Evolutionary conservation across 2,113 vertebrate species (phyloP), one percentile per base, ranked within the genome.

Genomic region (Cranoglanis bouderius): DNA sequence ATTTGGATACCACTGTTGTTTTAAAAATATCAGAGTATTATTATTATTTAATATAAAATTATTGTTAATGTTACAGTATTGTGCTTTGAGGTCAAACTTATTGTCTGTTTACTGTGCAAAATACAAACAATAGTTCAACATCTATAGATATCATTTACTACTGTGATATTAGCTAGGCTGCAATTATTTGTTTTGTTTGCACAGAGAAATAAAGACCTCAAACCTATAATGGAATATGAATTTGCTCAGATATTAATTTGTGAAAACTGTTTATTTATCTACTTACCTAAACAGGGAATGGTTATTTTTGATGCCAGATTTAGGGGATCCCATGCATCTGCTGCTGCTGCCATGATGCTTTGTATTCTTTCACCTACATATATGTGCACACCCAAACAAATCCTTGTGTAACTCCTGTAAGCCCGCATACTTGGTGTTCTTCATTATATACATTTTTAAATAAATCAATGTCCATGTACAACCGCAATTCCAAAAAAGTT

Each of bases 1-100:
- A 0, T 88, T 94, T 96, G 70, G 89, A 90, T 53, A 18, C 21
- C 32, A 10, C 95, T 95, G 88, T 43, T 43, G 38, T 75, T 86
- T 16, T 40, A 67, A 63, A 63, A 35, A 88, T 61, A 61, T 0
- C 53, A 80, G 9, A 43, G 16, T 21, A 49, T 63, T 80, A 65
- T n/a, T 38, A 26, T 16, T 4, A 78, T n/a, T 80, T 38, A 46
- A 81, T 10, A 67, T 43, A 19, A 77, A 29, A 59, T 29, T 38
- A 40, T 75, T 74, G 29, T 77, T 13, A 74, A 74, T 46, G 24
- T 77, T 49, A 46, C 40, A 49, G 12, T 77, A 51, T 51, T 80
- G 29, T n/a, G 46, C 43, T 6, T 80, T 78, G 24, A 46, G 9
- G 38, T 46, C 7, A 46, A 46, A 49, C 35, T 16, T 40, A n/a